Evolutionary conservation across 2,113 vertebrate species (phyloP), one percentile per base, ranked within the genome.

Genomic region (Thunnus maccoyii): DNA sequence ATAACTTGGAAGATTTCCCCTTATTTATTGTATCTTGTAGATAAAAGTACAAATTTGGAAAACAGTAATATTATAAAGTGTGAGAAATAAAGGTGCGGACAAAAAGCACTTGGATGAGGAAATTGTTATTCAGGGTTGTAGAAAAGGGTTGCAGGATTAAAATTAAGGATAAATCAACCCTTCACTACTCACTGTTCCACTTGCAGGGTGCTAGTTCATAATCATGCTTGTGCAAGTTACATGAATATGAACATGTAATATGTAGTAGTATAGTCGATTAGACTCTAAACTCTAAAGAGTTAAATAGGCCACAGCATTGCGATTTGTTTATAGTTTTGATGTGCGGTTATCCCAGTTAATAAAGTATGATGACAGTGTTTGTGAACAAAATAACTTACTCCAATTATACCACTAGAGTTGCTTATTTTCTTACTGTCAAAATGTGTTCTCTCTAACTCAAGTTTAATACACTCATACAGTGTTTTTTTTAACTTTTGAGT

Each of bases 401-500:
- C 30, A n/a, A 16, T 25, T 36, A 15, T 51, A 44, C 11, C 3
- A 51, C 44, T 60, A 25, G n/a, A 67, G 75, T n/a, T 9, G 22
- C 44, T n/a, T 25, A 6, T 10, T 46, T 69, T 48, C 46, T 63
- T 52, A 63, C 3, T 51, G 44, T 58, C 14, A 47, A 55, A 46
- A 22, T 66, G 54, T 44, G 13, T 55, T 72, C 36, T 55, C 22
- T 78, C 8, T 8, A 62, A 18, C 25, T 66, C 2, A 52, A 18
- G 61, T 61, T 32, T 66, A 62, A 63, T 46, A 20, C 25, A n/a
- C 25, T 20, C 58, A 46, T 18, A 16, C 56, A 30, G 16, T 46
- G 22, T 20, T 27, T 15, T 72, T 15, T 36, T 20, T 48, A 66
- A 17, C 62, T 57, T 65, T 32, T 41, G 60, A 77, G 18, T 66